Conservation (phyloP, 1,140 invertebrate genomes). For the Polyergus mexicanus region DNA sequence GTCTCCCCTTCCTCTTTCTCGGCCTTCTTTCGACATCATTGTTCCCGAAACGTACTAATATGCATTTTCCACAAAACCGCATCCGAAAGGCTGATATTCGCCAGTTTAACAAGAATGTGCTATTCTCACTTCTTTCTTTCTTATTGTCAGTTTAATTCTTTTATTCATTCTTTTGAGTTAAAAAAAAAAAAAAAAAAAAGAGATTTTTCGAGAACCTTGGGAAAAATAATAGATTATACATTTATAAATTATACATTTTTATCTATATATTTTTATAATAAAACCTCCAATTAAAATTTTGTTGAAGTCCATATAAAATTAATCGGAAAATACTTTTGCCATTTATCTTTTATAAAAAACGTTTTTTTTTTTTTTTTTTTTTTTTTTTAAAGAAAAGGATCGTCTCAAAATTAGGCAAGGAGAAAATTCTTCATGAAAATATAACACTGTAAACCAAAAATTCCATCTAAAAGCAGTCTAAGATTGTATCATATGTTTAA, state of each 20-base stretch:
- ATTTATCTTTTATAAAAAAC: not conserved
- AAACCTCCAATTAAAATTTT: slow-evolving; percentile 24
- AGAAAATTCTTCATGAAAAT: not conserved
- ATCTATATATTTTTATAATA: not conserved
- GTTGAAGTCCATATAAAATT: slow-evolving; percentile 1
- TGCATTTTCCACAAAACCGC: slow-evolving; percentile 21
- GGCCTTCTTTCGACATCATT: slow-evolving; percentile 35
- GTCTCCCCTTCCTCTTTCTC: not conserved
- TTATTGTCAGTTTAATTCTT: not conserved
- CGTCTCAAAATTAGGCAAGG: not conserved
- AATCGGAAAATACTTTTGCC: not conserved
- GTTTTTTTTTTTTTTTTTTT: too few relatives aligned
- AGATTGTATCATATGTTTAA: not conserved
- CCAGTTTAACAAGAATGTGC: slow-evolving; percentile 15
- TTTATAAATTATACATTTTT: too few relatives aligned
- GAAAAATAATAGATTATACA: slow-evolving; percentile 16
- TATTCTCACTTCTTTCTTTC: not conserved
- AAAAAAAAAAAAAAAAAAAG: not conserved
- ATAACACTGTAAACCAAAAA: not conserved
- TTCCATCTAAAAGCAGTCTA: not conserved
- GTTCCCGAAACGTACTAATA: slow-evolving; percentile 52
- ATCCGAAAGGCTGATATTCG: not conserved
- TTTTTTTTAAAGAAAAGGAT: not conserved
- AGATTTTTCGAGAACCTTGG: not conserved
- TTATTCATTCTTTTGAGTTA: not conserved